phyloP scores from a whole-genome alignment of 2,888 invertebrate genomes.

The Polymixis lichenea region DNA sequence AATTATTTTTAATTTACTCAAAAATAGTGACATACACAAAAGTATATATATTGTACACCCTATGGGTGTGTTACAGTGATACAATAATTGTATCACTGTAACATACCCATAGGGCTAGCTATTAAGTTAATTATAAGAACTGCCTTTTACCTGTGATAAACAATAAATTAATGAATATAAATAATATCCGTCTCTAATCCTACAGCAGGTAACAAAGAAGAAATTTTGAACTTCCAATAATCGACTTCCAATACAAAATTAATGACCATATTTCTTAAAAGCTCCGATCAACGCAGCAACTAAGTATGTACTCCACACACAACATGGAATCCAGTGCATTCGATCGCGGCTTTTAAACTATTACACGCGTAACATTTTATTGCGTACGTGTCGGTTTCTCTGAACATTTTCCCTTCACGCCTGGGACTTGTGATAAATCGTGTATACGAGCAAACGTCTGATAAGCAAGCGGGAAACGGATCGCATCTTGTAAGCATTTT shows the following conservation, averaged over 20 bases:
- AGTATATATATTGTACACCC: no score
- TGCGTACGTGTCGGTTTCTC: conserved; percentile 42
- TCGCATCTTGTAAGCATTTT: conserved; percentile 48
- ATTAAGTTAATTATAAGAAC: no score
- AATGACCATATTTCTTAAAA: not conserved
- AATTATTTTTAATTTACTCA: no score
- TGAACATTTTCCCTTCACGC: conserved; percentile 24
- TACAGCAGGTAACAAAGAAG: not conserved
- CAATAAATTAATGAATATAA: no score
- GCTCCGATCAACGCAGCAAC: not conserved
- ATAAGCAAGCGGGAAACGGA: conserved; percentile 43
- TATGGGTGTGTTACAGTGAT: no score
- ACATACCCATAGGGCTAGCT: no score
- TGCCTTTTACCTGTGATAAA: no score
- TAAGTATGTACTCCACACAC: not conserved
- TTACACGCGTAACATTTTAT: conserved; percentile 46
- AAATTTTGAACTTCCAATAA: not conserved
- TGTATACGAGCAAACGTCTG: conserved; percentile 47
- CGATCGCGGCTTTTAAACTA: conserved; percentile 25
- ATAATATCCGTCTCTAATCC: no score
- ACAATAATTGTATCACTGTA: no score
- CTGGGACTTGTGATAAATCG: conserved; percentile 52
- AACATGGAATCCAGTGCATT: conserved; percentile 10
- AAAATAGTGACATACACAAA: no score
- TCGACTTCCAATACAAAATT: not conserved